Percentiles rank a stretch among this genome's conserved stretches.
Evolutionary conservation across 2,888 invertebrate genomes (phyloP).

Genomic region (Neoitamus cyanurus): DNA sequence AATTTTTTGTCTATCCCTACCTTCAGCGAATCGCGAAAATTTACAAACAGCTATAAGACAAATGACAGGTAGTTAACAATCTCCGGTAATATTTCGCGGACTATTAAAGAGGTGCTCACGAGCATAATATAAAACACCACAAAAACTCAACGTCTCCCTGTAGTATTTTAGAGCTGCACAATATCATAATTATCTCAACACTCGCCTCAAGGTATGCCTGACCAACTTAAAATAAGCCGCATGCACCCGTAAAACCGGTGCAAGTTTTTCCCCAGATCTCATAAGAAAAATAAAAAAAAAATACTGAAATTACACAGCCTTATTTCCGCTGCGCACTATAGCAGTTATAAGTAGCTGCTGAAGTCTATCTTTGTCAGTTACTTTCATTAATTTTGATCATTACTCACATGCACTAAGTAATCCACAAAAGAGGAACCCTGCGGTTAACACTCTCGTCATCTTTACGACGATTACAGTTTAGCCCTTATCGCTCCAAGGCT

Average conservation of each 20-base stretch:
- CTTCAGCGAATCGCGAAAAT: not conserved
- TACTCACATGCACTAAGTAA: conserved; percentile 52
- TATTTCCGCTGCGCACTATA: not conserved
- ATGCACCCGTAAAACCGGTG: conserved; percentile 16
- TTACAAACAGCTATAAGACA: too few relatives aligned
- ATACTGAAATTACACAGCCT: not conserved
- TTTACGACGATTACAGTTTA: not conserved
- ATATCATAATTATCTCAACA: conserved; percentile 2
- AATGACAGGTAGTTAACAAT: not conserved
- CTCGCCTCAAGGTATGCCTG: not conserved
- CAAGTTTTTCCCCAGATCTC: not conserved
- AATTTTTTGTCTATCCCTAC: not conserved
- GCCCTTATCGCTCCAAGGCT: not conserved
- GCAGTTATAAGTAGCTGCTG: not conserved
- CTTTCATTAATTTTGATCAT: not conserved
- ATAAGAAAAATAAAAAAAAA: not conserved
- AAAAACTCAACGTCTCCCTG: not conserved
- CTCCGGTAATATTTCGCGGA: not conserved
- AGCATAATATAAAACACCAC: not conserved
- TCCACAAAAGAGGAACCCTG: conserved; percentile 47
- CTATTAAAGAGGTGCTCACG: not conserved
- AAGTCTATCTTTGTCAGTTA: not conserved
- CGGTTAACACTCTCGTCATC: not conserved
- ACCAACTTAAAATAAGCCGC: conserved; percentile 14
- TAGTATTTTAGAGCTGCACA: not conserved